Evolutionary conservation across 2,113 vertebrate genomes (phyloP).

Genomic region (Hippocampus zosterae): DNA sequence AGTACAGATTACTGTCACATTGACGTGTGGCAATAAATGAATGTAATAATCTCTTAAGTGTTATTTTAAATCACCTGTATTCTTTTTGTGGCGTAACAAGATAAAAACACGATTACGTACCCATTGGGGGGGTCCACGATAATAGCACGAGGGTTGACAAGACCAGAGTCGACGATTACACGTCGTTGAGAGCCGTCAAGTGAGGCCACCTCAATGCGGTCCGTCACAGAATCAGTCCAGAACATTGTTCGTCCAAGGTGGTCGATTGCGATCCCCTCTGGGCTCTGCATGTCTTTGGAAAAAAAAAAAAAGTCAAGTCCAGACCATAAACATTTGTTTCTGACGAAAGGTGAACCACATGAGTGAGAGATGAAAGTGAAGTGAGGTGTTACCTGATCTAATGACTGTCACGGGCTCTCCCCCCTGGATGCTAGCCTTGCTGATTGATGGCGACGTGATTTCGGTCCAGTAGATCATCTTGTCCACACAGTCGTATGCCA

Average conservation of each 20-base stretch:
- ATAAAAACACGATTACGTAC: conserved; percentile 55
- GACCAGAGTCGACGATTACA: conserved; percentile 78
- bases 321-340: neutral
- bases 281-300: conserved; percentile 78
- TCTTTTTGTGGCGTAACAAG: too few relatives aligned
- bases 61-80: too few relatives aligned
- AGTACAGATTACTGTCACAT: conserved; percentile 80
- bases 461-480: conserved; percentile 94
- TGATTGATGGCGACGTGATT: conserved; percentile 85
- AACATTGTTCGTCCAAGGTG: conserved; percentile 85
- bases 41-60: neutral
- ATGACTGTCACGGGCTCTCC: conserved; percentile 80
- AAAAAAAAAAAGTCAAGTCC: conserved; percentile 8
- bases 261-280: conserved; percentile 88
- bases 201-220: conserved; percentile 85
- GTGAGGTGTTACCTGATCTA: conserved; percentile 72
- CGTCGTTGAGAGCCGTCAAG: conserved; percentile 84
- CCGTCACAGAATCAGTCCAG: conserved; percentile 87
- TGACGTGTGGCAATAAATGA: neutral
- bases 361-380: neutral
- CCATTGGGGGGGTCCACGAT: conserved; percentile 77
- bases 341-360: neutral
- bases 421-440: conserved; percentile 80
- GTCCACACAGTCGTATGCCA: conserved; percentile 88
- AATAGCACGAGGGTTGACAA: conserved; percentile 90